Conservation (phyloP, 2,888 invertebrate species). For the Callyntrura sp. region DNA sequence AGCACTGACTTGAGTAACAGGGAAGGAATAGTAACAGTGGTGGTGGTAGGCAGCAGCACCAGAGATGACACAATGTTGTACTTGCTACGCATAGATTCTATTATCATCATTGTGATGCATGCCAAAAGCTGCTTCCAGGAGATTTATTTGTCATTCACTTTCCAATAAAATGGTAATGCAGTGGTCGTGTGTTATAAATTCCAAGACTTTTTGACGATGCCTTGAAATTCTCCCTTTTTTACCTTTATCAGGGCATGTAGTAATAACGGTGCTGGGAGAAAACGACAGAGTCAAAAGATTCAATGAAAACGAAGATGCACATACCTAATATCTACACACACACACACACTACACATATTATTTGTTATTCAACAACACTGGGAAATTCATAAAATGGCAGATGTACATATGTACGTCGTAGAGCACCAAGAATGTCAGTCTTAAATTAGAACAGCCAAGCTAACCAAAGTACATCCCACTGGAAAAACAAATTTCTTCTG, state of each 20-base stretch:
- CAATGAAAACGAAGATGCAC: slow-evolving; percentile 48
- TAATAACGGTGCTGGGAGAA: background rate
- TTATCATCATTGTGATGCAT: slow-evolving; percentile 79
- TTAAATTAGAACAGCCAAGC: slow-evolving; percentile 39
- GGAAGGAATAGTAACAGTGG: background rate
- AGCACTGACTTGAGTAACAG: background rate
- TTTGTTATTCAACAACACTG: slow-evolving; percentile 67
- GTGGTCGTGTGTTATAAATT: slow-evolving; percentile 80
- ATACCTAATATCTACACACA: too few relatives aligned
- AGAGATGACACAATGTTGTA: slow-evolving; percentile 6
- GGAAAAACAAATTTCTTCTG: background rate
- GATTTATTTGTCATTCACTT: slow-evolving; percentile 84
- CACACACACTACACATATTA: slow-evolving; percentile 49
- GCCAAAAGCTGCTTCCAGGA: slow-evolving; percentile 78
- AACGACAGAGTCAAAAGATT: background rate
- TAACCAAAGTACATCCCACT: background rate
- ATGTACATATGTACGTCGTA: background rate
- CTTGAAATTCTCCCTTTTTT: slow-evolving; percentile 57
- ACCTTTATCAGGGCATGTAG: slow-evolving; percentile 21
- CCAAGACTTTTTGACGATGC: slow-evolving; percentile 67
- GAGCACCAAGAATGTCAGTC: slow-evolving; percentile 51
- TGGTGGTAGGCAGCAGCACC: background rate
- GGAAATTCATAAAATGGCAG: slow-evolving; percentile 57
- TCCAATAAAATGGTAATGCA: slow-evolving; percentile 84
- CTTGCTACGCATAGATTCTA: slow-evolving; percentile 67